Conservation (phyloP, 2,888 invertebrate species). For the Zeuzera pyrina region DNA sequence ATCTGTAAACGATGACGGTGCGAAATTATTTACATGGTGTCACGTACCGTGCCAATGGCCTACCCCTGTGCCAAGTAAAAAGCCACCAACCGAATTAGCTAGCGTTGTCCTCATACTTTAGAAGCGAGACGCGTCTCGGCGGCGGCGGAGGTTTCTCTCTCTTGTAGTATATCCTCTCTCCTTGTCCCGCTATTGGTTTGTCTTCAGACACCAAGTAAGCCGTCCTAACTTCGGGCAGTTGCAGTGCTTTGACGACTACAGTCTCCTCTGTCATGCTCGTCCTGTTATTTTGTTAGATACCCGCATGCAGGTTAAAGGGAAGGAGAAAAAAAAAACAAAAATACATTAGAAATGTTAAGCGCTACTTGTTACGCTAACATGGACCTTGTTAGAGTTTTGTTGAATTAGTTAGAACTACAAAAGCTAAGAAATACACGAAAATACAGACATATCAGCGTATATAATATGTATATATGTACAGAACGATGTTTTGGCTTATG, state of each 20-base stretch:
- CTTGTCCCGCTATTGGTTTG: conserved; percentile 9
- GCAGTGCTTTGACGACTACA: conserved; percentile 46
- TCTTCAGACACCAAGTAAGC: conserved; percentile 38
- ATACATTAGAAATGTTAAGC: conserved; percentile 1
- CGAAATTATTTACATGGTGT: no score
- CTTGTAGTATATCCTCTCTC: conserved; percentile 26
- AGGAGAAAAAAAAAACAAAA: conserved; percentile 15
- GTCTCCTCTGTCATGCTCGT: conserved; percentile 47
- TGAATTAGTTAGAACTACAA: conserved; percentile 1
- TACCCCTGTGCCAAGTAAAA: conserved; percentile 16
- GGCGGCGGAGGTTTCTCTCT: conserved; percentile 48
- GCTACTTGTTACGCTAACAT: neutral
- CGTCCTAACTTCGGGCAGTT: conserved; percentile 50
- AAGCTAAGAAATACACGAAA: neutral
- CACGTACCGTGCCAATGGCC: conserved; percentile 18
- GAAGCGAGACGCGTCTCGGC: conserved; percentile 46
- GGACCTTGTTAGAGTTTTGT: no score
- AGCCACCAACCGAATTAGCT: conserved; percentile 41
- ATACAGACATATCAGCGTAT: neutral
- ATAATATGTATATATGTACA: conserved; percentile 6
- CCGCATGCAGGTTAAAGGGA: conserved; percentile 47
- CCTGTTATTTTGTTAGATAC: conserved; percentile 32
- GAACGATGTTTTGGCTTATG: conserved; percentile 8
- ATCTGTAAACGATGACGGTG: no score
- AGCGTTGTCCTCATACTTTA: conserved; percentile 44